phyloP scores from a whole-genome alignment of 2,797 vertebrate genomes.

The Bradypodion ventrale region DNA sequence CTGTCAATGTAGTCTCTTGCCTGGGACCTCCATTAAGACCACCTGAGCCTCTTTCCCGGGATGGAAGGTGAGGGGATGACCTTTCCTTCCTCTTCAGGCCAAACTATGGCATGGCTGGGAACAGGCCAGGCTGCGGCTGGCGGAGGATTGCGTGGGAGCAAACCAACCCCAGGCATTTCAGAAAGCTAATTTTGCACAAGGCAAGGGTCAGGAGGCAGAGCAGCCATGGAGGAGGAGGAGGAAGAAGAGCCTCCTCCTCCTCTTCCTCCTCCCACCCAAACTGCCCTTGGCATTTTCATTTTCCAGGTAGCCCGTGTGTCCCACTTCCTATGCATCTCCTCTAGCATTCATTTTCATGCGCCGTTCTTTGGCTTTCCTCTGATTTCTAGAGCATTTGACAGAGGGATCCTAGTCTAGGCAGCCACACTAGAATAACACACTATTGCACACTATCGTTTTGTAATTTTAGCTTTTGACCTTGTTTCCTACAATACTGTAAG shows the following conservation, averaged over 20 bases:
- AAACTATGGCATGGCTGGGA: background rate
- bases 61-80: background rate
- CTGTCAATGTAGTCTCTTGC: too few relatives aligned
- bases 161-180: too few relatives aligned
- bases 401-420: too few relatives aligned
- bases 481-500: too few relatives aligned
- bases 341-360: background rate
- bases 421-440: too few relatives aligned
- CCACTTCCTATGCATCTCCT: background rate
- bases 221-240: too few relatives aligned
- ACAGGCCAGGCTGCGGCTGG: background rate
- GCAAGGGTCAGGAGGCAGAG: background rate
- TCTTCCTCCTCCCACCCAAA: background rate
- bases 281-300: background rate
- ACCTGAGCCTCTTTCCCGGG: too few relatives aligned
- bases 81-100: background rate
- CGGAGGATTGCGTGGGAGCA: background rate
- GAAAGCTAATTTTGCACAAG: background rate
- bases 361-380: background rate
- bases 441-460: too few relatives aligned
- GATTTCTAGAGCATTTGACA: background rate
- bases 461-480: too few relatives aligned
- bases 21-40: background rate
- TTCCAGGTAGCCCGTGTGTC: background rate
- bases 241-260: background rate